Evolutionary conservation across 2,888 invertebrate species (phyloP).

Genomic region (Lithophane leautieri): DNA sequence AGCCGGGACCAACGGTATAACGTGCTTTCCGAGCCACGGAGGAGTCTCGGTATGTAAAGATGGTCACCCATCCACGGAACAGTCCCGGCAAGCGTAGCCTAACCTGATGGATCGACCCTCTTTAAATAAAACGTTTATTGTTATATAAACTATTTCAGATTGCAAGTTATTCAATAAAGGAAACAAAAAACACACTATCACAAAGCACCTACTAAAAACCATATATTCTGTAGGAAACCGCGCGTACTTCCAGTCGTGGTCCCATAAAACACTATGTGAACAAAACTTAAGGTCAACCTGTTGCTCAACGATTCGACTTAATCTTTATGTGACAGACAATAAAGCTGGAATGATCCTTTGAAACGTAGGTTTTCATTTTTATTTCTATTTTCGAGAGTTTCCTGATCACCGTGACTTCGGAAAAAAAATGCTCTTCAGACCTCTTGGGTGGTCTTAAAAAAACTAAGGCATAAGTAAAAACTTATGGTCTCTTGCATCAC

Average conservation of each 20-base stretch:
- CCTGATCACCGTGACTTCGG: neutral
- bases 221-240: conserved; percentile 5
- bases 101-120: no score
- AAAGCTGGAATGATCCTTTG: conserved; percentile 31
- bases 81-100: no score
- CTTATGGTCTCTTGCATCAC: neutral
- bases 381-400: neutral
- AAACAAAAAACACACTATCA: conserved; percentile 4
- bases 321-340: conserved; percentile 31
- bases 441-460: neutral
- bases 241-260: neutral
- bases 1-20: no score
- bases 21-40: no score
- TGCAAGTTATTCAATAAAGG: neutral
- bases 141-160: neutral
- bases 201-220: conserved; percentile 2
- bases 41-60: no score
- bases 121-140: neutral
- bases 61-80: no score
- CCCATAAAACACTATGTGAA: conserved; percentile 23
- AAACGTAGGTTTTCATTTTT: conserved; percentile 9
- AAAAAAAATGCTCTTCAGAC: neutral
- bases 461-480: neutral
- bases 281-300: conserved; percentile 46
- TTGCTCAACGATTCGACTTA: conserved; percentile 38